Conservation (phyloP, 92 coral and sea anemone species). For the Zoanthus sociatus region DNA sequence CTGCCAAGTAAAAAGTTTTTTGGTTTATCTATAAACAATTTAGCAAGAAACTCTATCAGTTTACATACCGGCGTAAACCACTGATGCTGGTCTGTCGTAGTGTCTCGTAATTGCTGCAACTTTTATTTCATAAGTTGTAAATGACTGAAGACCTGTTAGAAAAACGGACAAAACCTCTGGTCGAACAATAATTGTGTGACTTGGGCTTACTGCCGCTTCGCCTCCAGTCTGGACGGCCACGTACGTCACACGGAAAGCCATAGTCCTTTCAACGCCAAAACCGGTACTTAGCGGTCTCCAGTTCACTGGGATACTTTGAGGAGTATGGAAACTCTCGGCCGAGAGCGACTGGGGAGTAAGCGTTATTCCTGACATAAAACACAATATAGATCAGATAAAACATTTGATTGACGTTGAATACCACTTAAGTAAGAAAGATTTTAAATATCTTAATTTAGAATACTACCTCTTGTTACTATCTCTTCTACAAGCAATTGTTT, state of each 20-base stretch:
- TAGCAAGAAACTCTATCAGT: background rate
- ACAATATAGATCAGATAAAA: background rate
- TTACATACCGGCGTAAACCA: conserved; percentile 66
- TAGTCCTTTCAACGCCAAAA: conserved; percentile 38
- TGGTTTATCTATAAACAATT: background rate
- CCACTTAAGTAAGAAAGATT: no score
- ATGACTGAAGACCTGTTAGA: conserved; percentile 56
- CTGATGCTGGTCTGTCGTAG: conserved; percentile 69
- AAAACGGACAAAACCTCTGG: conserved; percentile 39
- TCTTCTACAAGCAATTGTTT: no score
- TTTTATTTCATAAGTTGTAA: conserved; percentile 64
- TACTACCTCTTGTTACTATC: no score
- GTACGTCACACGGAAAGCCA: conserved; percentile 77
- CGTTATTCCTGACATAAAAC: conserved; percentile 55
- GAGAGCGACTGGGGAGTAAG: conserved; percentile 69
- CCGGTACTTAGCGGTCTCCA: conserved; percentile 74
- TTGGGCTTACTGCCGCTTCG: conserved; percentile 44
- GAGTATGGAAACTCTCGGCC: conserved; percentile 65
- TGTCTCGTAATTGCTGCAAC: conserved; percentile 72
- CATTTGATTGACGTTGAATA: no score
- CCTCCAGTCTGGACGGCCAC: conserved; percentile 67
- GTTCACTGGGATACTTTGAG: conserved; percentile 58
- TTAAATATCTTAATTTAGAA: no score
- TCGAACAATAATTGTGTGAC: conserved; percentile 49
- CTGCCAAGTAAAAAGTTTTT: background rate